Base-by-base conservation (phyloP, 2,113 vertebrate genomes). In the Apteryx mantelli region DNA sequence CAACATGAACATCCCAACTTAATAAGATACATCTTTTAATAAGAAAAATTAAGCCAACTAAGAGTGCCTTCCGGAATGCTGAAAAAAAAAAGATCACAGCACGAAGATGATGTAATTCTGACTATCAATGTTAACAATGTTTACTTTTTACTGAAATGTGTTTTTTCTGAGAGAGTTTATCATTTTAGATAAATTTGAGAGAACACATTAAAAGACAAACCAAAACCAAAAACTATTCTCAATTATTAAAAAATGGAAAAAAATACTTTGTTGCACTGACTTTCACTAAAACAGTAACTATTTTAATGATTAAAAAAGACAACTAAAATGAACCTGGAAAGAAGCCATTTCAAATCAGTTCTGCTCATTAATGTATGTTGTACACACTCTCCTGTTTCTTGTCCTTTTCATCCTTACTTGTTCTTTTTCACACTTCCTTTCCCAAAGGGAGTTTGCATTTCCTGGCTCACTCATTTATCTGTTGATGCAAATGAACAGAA, bases 181-280 rank as follows among this genome's bases (percentile, higher is more conserved):
- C 0, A 28, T 70, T 81, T 48, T 65, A 36, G 10, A 55, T 71
- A 42, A 32, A 13, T 64, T 40, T 66, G 52, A 81, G 64, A 70
- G 66, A 34, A 34, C 11, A 64, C 17, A 76, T 84, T 2, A 42
- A 60, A 64, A 70, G 7, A 5, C n/a, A 52, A 56, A 36, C 4
- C 11, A 24, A 36, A 71, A 22, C 6, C 3, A 0, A 2, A 14
- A 16, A 26, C 34, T 15, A n/a, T 12, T 2, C 10, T 46, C 14
- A 32, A 3, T 25, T 9, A 34, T 68, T 68, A 55, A 61, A 60
- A 61, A 77, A 55, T 66, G 36, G 32, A 65, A 34, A 65, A 34
- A 6, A 53, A 30, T 7, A 28, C 4, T 2, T 26, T 79, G 65
- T 73, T 68, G 10, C 26, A 52, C 30, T 53, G 36, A 52, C 25